phyloP scores from a whole-genome alignment of 2,113 vertebrate species.

The Engraulis encrasicolus region DNA sequence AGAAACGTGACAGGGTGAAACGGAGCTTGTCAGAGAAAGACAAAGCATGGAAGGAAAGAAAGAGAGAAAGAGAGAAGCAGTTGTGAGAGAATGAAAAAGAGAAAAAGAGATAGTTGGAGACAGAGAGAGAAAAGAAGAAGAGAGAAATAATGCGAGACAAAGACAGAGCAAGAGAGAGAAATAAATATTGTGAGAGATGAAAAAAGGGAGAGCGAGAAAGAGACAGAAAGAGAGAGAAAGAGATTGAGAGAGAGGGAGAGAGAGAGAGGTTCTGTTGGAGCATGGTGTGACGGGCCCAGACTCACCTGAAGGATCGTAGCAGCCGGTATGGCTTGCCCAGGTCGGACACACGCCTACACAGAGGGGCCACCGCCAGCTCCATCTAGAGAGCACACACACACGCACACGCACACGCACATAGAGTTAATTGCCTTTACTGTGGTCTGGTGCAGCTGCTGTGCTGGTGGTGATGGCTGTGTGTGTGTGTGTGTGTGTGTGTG shows the following conservation, averaged over 20 bases:
- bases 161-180: too few relatives aligned
- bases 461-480: too few relatives aligned
- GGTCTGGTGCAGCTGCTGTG: too few relatives aligned
- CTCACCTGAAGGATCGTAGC: slow-evolving; percentile 94
- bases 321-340: slow-evolving; percentile 92
- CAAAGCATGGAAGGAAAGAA: too few relatives aligned
- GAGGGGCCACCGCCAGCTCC: slow-evolving; percentile 92
- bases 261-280: background rate
- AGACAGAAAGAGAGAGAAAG: background rate
- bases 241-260: background rate
- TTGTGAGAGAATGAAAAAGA: too few relatives aligned
- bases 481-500: too few relatives aligned
- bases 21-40: too few relatives aligned
- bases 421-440: background rate
- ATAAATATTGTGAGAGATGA: too few relatives aligned
- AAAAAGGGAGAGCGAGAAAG: background rate
- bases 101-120: background rate
- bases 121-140: background rate
- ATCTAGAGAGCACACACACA: slow-evolving; percentile 76
- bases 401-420: background rate
- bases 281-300: background rate
- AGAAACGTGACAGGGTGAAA: too few relatives aligned
- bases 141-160: too few relatives aligned
- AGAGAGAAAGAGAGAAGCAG: too few relatives aligned
- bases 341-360: slow-evolving; percentile 93